Evolutionary conservation across 2,888 invertebrate genomes (phyloP).

Genomic region (Pteria penguin): DNA sequence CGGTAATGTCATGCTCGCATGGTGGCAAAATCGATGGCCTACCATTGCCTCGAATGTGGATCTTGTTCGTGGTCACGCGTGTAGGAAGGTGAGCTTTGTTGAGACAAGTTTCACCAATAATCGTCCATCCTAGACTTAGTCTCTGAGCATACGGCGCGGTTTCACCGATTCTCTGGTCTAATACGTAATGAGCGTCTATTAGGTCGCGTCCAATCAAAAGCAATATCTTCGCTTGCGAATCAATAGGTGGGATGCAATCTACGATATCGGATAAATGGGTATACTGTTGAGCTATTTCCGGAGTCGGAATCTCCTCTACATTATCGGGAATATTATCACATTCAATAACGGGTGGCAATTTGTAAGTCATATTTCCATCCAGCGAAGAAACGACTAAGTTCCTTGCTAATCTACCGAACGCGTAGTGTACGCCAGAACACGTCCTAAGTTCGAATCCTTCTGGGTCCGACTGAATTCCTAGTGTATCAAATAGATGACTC

Average conservation of each 20-base stretch:
- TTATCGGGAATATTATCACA: slow-evolving; percentile 19
- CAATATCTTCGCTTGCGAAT: slow-evolving; percentile 12
- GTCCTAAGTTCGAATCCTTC: neutral
- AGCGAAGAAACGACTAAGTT: neutral
- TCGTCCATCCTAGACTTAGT: slow-evolving; percentile 11
- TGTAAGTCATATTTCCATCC: neutral
- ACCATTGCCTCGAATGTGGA: neutral
- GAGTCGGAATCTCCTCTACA: neutral
- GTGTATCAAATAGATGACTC: slow-evolving; percentile 9
- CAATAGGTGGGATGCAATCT: slow-evolving; percentile 9
- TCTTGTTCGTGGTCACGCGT: neutral
- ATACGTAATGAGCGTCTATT: slow-evolving; percentile 20
- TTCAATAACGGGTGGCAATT: slow-evolving; percentile 10
- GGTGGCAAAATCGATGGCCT: neutral
- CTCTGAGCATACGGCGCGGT: slow-evolving; percentile 11
- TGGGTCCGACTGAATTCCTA: neutral
- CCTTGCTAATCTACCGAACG: slow-evolving; percentile 1
- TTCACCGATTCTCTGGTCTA: slow-evolving; percentile 14
- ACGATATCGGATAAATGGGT: slow-evolving; percentile 16
- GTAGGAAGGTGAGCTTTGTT: neutral
- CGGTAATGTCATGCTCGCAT: neutral
- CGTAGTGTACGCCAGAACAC: neutral
- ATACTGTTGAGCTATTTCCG: neutral
- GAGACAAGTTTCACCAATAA: slow-evolving; percentile 8
- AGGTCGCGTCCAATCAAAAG: slow-evolving; percentile 36